phyloP scores from a whole-genome alignment of 2,113 vertebrate species.

The Callithrix jacchus region DNA sequence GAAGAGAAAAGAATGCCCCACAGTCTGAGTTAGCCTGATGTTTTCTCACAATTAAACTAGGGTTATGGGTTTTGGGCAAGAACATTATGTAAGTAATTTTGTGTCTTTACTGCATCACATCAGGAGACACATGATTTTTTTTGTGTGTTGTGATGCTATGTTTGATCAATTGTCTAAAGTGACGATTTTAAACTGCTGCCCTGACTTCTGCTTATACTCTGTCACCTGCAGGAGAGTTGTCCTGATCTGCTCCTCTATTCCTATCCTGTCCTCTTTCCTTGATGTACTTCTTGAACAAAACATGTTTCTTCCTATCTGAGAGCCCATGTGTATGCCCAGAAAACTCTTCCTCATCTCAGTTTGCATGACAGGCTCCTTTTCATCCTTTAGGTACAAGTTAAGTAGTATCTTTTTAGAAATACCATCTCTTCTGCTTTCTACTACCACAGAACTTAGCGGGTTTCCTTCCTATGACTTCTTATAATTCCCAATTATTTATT shows the following conservation, averaged over 20 bases:
- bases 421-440: neutral
- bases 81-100: neutral
- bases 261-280: neutral
- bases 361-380: neutral
- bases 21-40: neutral
- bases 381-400: neutral
- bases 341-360: neutral
- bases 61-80: neutral
- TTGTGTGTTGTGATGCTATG: neutral
- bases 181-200: neutral
- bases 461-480: neutral
- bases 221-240: neutral
- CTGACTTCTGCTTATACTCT: neutral
- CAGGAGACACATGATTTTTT: neutral
- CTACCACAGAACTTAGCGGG: neutral
- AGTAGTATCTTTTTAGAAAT: neutral
- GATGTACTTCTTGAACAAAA: neutral
- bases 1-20: neutral
- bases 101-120: neutral
- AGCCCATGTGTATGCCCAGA: neutral
- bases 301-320: neutral
- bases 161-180: neutral
- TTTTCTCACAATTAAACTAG: neutral
- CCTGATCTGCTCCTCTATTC: neutral
- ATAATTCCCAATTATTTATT: slow-evolving; percentile 1